Evolutionary conservation across 2,888 invertebrate genomes (phyloP), one percentile per base, ranked within the genome.

Genomic region (Slavum lentiscoides): DNA sequence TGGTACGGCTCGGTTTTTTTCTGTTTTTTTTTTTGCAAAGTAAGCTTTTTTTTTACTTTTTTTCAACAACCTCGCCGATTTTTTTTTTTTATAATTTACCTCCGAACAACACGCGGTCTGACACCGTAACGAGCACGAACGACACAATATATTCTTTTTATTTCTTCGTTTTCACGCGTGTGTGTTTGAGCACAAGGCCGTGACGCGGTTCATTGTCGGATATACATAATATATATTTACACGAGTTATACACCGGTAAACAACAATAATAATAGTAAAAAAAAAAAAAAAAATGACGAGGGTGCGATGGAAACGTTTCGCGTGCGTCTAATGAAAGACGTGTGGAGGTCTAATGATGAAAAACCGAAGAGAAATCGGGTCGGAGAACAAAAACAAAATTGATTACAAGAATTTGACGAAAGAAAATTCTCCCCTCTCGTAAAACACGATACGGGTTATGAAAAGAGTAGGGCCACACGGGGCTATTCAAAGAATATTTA

Each of bases 41-140:
- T 49, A 59, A 59, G 58, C 30, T 23, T 59, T n/a, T 55, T 58
- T 37, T 15, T 8, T 30, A 30, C 4, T 30, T 30, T 30, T 30
- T 30, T 30, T 30, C 30, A 30, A 30, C 4, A 30, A 30, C 30
- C 30, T 30, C 30, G 30, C 30, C 30, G 30, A 30, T 30, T 30
- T 30, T 30, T 30, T 30, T 30, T 30, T 30, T 30, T 2, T 30
- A 70, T 80, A 72, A 70, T 80, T 80, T 72, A 64, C 64, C 80
- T 69, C 67, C 61, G 59, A 70, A 80, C 49, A 55, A 30, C 30
- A 30, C 30, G 30, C 70, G 30, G 62, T 80, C 80, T 64, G 64
- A 72, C 77, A 70, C 77, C 69, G 77, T 77, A 62, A 77, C 77
- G 66, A 69, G 69, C 64, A 64, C 64, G 70, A 62, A 70, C 58